Evolutionary conservation across 2,113 vertebrate genomes (phyloP), one percentile per base, ranked within the genome.

Genomic region (Pseudopipra pipra): DNA sequence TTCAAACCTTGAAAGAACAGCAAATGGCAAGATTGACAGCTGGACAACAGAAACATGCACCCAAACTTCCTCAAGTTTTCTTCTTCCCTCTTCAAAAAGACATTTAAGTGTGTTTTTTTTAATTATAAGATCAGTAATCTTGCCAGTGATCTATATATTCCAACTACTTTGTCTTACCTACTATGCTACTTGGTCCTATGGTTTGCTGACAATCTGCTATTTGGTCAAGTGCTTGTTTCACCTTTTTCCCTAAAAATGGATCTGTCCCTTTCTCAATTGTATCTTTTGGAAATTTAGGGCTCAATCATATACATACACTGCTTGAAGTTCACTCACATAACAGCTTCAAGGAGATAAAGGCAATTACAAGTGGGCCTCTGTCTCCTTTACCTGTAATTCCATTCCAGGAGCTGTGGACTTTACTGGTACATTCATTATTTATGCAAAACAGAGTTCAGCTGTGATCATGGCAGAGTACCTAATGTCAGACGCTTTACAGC

Each of bases 1-100:
- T 88, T 99, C 99, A 96, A 99, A 99, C 96, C 99, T 99, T 74
- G 44, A 62, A 87, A 90, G 77, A 39, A 58, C n/a, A 51, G 41
- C 33, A 72, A 68, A 87, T 12, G 14, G 43, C 30, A 54, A 54
- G 65, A 17, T 3, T 47, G 59, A 79, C 8, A 62, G 35, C 43
- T 63, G 51, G 49, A 58, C 35, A 90, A 59, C 37, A 87, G 44
- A 59, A 90, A 52, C 13, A 30, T 1, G 9, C 31, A 46, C 11
- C 56, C 25, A 56, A 24, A 52, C 21, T 8, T 67, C 21, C 31
- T 54, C 14, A 56, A 11, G 71, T 44, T 92, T 88, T 84, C 31
- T 63, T 77, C 28, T 73, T 58, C 28, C 15, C 13, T 65, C 30
- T 54, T 66, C 56, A 71, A 37, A 33, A 76, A 75, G 8, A 56